Base-by-base conservation (phyloP, 2,113 vertebrate genomes). In the Bostrychus sinensis region DNA sequence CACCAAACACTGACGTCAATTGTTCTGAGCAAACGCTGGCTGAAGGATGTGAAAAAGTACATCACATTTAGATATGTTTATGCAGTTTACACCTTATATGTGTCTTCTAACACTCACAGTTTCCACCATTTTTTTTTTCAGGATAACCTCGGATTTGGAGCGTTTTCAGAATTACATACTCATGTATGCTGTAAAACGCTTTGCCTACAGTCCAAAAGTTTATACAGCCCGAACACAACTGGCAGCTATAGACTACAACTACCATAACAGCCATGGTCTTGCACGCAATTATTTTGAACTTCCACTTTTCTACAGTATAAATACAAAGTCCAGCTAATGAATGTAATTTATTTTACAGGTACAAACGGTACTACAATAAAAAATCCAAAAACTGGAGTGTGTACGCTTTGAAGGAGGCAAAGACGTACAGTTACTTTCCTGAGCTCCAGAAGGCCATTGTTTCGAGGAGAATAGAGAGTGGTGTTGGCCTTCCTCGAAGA, bases 241-340 rank as follows among this genome's bases (percentile, higher is more conserved):
- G n/a, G n/a, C 50, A 13, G 58, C 32, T 37, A 32, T 51, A 34
- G 32, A 51, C 45, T 51, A 50, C 14, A 62, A 28, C 5, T 25
- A 45, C 25, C 25, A 45, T 8, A 32, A 32, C 30, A n/a, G n/a
- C 7, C 28, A 3, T 30, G 28, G n/a, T 41, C 39, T 17, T 1
- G 39, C 39, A 41, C 6, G 16, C 3, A 41, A 41, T 3, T 16
- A n/a, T 37, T 4, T 37, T 37, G 4, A 37, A 37, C 34, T 4
- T 37, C 12, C 34, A 4, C 2, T 37, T 37, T 41, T 17, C n/a
- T n/a, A n/a, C n/a, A n/a, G n/a, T n/a, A n/a, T 17, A 42, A 42
- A 42, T 4, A 42, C 39, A 42, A n/a, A 42, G 16, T 17, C 16
- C n/a, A 41, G 6, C 1, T 43, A 19, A 10, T 22, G 3, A 2